These are phyloP conservation scores for Tapera naevia DNA, from an alignment of 2,797 vertebrate species.

Conservation along the genomic window DNA sequence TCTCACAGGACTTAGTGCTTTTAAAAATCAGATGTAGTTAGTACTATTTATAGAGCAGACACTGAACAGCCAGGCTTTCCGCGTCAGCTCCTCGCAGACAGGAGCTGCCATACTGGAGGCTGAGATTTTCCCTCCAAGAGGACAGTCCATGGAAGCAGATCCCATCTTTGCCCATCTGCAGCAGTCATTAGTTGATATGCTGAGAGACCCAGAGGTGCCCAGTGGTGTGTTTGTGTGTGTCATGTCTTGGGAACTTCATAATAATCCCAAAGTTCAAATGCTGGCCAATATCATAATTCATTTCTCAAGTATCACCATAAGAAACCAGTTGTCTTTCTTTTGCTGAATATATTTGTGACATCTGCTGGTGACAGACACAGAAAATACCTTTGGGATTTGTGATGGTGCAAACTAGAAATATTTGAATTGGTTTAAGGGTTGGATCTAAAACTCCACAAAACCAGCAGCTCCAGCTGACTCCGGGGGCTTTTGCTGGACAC, in stretches of 20 bases:
- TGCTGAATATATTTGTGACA: background rate
- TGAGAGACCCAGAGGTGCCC: background rate
- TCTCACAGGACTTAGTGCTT: background rate
- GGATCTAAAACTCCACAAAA: background rate
- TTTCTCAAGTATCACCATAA: background rate
- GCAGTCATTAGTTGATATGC: background rate
- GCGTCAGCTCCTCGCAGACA: background rate
- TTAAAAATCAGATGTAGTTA: conserved; percentile 7
- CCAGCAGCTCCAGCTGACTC: background rate
- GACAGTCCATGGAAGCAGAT: background rate
- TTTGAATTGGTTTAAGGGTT: background rate
- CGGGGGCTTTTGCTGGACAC: background rate
- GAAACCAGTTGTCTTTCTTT: background rate
- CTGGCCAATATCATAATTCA: background rate
- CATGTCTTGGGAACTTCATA: background rate
- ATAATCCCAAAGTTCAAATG: background rate
- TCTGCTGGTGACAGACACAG: background rate
- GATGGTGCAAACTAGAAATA: background rate
- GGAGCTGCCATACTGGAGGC: fast-evolving
- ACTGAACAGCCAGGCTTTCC: background rate
- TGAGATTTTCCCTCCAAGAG: background rate
- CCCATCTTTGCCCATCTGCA: fast-evolving
- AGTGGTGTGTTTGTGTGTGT: background rate
- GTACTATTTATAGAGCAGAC: background rate
- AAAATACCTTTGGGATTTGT: background rate